Evolutionary conservation across 2,888 invertebrate species (phyloP).

Genomic region (Tachina fera): DNA sequence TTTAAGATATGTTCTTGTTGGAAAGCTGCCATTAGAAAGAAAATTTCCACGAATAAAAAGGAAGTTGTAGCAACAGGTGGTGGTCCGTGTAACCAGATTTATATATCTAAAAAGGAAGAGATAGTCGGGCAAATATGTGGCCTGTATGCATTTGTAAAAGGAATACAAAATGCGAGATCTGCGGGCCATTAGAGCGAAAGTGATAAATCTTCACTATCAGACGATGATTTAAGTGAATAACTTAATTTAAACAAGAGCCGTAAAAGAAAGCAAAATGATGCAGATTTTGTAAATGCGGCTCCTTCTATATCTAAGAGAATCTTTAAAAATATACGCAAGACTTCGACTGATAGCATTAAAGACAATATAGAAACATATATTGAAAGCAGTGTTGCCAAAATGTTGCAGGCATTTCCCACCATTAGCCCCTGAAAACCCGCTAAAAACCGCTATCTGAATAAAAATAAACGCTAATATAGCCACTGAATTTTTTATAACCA

Average conservation of each 20-base stretch:
- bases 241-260: slow-evolving; percentile 3
- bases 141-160: neutral
- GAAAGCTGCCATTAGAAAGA: slow-evolving; percentile 34
- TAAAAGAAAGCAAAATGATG: slow-evolving; percentile 19
- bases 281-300: slow-evolving; percentile 1
- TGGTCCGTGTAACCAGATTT: slow-evolving; percentile 26
- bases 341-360: neutral
- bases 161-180: slow-evolving; percentile 18
- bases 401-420: too few relatives aligned
- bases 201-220: slow-evolving; percentile 4
- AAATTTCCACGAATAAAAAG: slow-evolving; percentile 12
- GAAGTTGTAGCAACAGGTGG: slow-evolving; percentile 21
- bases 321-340: neutral
- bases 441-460: too few relatives aligned
- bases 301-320: slow-evolving; percentile 3
- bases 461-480: too few relatives aligned
- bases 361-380: neutral
- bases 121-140: slow-evolving; percentile 27
- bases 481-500: too few relatives aligned
- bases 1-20: slow-evolving; percentile 38
- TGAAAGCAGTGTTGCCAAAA: too few relatives aligned
- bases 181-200: neutral
- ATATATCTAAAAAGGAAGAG: slow-evolving; percentile 38
- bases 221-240: neutral
- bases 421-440: too few relatives aligned